Conservation (phyloP, 2,888 invertebrate genomes). For the Nemoura dubitans region DNA sequence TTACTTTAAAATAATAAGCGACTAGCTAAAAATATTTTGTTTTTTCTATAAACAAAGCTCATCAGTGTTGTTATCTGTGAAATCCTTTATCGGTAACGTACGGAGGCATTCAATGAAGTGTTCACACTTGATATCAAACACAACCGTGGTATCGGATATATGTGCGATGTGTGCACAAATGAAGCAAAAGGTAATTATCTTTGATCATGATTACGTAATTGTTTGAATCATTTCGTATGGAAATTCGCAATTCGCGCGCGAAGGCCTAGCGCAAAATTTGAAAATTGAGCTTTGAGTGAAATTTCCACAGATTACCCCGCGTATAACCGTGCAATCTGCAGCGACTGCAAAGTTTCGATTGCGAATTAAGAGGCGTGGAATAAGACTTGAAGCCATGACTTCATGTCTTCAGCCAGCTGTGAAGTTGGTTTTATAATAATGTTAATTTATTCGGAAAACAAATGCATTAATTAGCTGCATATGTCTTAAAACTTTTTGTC, state of each 20-base stretch:
- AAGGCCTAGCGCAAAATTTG: background rate
- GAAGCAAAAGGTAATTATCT: background rate
- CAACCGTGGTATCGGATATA: background rate
- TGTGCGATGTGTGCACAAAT: background rate
- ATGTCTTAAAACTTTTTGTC: background rate
- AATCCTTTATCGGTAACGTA: background rate
- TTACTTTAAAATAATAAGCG: background rate
- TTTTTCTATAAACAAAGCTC: background rate
- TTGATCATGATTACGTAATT: background rate
- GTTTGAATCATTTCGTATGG: constrained; percentile 28
- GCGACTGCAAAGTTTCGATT: constrained; percentile 20
- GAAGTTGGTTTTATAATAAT: background rate
- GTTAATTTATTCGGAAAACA: background rate
- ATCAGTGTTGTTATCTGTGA: background rate
- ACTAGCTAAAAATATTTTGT: background rate
- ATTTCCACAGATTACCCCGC: background rate
- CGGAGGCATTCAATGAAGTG: background rate
- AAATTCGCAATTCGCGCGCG: background rate
- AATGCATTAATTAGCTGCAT: background rate
- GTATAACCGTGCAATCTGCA: background rate
- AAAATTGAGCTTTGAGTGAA: constrained; percentile 21
- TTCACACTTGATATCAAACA: background rate
- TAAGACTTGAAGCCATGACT: background rate
- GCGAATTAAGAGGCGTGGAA: background rate
- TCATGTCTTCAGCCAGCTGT: background rate